Conservation (phyloP, 2,113 vertebrate genomes). For the Burhinus oedicnemus region DNA sequence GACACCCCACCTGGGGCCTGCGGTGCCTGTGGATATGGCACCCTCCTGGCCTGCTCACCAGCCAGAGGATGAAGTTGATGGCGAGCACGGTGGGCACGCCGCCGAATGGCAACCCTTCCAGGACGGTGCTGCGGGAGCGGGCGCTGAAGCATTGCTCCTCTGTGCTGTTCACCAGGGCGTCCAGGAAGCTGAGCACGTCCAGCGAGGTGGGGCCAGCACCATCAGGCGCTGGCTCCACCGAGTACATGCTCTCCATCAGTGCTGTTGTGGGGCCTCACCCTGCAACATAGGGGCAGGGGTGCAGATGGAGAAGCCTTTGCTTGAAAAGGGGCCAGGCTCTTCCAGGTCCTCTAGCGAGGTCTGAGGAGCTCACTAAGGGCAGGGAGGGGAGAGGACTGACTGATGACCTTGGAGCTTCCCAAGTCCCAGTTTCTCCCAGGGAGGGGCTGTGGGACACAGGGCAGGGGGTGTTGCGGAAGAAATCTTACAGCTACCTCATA, state of each 20-base stretch:
- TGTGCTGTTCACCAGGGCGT: slow-evolving; percentile 71
- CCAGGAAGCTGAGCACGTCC: slow-evolving; percentile 64
- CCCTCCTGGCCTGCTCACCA: slow-evolving; percentile 76
- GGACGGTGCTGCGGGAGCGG: slow-evolving; percentile 86
- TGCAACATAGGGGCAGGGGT: not conserved
- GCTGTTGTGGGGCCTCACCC: not conserved
- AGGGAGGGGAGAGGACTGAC: not conserved
- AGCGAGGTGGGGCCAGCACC: slow-evolving; percentile 3
- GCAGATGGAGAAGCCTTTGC: not conserved
- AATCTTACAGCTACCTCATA: not conserved
- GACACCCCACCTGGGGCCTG: not conserved
- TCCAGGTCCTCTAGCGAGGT: not conserved
- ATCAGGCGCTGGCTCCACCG: not conserved
- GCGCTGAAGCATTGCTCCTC: slow-evolving; percentile 83
- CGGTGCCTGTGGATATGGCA: fast-evolving
- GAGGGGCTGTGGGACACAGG: not conserved
- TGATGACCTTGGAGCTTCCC: not conserved
- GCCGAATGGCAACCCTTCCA: slow-evolving; percentile 92
- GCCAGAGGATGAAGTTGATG: slow-evolving; percentile 89
- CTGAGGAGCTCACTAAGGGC: not conserved
- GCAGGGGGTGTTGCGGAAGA: not conserved
- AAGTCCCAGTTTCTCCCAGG: not conserved
- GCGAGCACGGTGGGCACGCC: slow-evolving; percentile 91
- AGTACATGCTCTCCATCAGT: not conserved
- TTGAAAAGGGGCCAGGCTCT: not conserved